Conservation (phyloP, 2,113 vertebrate species). For the Phasianus colchicus region DNA sequence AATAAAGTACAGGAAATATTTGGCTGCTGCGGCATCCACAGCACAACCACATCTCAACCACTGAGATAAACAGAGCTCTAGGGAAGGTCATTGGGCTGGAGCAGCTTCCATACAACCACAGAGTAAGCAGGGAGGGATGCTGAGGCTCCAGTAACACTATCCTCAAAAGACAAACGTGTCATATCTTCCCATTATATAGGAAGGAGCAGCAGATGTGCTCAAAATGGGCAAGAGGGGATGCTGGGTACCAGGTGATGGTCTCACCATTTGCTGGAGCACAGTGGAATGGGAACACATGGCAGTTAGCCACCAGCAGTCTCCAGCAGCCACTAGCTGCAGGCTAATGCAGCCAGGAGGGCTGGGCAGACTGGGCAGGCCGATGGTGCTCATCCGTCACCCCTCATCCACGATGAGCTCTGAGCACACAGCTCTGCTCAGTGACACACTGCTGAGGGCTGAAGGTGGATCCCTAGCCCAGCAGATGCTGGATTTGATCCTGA, state of each 20-base stretch:
- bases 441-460: background rate
- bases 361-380: accelerated
- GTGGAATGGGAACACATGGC: accelerated
- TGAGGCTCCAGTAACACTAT: background rate
- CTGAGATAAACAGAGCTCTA: background rate
- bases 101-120: background rate
- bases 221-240: background rate
- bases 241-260: background rate
- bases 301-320: background rate
- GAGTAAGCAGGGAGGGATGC: background rate
- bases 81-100: background rate
- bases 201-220: background rate
- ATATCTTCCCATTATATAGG: background rate
- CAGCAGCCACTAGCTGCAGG: background rate
- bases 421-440: background rate
- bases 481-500: background rate
- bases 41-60: background rate
- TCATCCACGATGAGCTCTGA: accelerated
- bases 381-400: background rate
- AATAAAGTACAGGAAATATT: background rate
- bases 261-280: background rate
- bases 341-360: background rate
- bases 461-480: background rate
- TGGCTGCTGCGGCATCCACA: background rate
- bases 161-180: background rate